Evolutionary conservation across 2,888 invertebrate species (phyloP).

Genomic region (Troides aeacus): DNA sequence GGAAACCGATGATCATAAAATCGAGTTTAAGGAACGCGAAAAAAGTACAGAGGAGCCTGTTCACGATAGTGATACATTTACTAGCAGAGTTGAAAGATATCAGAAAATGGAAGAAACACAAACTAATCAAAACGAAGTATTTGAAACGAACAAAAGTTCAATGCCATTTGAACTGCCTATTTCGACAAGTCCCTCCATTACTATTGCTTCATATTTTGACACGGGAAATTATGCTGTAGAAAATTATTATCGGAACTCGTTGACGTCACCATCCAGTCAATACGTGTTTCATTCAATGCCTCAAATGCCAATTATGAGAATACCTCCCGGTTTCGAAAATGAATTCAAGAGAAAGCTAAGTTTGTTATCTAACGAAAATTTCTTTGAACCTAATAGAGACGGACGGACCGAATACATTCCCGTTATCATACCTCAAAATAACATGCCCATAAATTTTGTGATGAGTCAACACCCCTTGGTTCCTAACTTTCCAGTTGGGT

Average conservation of each 20-base stretch:
- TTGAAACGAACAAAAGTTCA: conserved; percentile 33
- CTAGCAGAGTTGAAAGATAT: conserved; percentile 64
- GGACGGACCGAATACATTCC: conserved; percentile 42
- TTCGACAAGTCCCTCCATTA: conserved; percentile 48
- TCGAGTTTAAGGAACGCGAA: conserved; percentile 53
- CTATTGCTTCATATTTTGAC: conserved; percentile 70
- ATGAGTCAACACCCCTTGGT: conserved; percentile 25
- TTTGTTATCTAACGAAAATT: conserved; percentile 34
- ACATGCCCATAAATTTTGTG: conserved; percentile 38
- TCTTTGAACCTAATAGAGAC: conserved; percentile 31
- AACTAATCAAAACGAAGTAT: conserved; percentile 32
- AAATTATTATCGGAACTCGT: conserved; percentile 60
- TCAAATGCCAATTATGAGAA: conserved; percentile 38
- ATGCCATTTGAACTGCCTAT: conserved; percentile 38
- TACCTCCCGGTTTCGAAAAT: conserved; percentile 71
- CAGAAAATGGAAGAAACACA: conserved; percentile 53
- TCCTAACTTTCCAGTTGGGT: conserved; percentile 12
- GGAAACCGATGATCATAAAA: conserved; percentile 65
- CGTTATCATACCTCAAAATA: conserved; percentile 55
- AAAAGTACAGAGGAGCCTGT: conserved; percentile 47
- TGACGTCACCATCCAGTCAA: conserved; percentile 44
- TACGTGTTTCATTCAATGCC: conserved; percentile 33
- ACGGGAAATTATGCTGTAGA: conserved; percentile 73
- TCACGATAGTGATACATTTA: conserved; percentile 57
- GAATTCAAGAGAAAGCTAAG: conserved; percentile 48